phyloP scores from a whole-genome alignment of 2,888 invertebrate genomes.

The Oscheius myriophilus region DNA sequence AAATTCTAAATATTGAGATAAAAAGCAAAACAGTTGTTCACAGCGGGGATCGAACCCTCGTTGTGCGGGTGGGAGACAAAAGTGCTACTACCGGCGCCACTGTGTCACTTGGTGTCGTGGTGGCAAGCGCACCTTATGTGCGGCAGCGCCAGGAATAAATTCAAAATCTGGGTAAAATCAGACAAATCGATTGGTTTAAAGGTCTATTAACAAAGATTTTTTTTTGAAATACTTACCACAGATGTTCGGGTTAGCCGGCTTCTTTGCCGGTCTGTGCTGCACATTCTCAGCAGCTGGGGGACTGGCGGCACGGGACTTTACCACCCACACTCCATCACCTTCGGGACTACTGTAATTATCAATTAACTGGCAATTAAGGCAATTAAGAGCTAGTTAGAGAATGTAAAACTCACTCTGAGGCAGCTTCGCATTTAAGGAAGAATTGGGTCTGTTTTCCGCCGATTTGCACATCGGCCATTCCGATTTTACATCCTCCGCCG shows the following conservation, averaged over 20 bases:
- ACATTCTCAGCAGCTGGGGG: slow-evolving; percentile 43
- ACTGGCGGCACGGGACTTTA: slow-evolving; percentile 60
- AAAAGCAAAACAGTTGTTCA: no score
- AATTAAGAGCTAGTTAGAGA: not conserved
- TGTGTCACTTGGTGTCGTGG: no score
- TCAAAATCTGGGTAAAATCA: no score
- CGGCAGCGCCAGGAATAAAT: no score
- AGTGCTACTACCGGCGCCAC: no score
- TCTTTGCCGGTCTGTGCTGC: slow-evolving; percentile 56
- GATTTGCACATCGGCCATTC: slow-evolving; percentile 68
- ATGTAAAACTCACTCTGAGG: slow-evolving; percentile 60
- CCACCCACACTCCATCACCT: slow-evolving; percentile 69
- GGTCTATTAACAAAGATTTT: no score
- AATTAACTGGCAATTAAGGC: slow-evolving; percentile 19
- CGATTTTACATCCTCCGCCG: slow-evolving; percentile 68
- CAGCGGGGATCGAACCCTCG: no score
- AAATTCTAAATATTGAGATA: no score
- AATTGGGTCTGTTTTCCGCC: slow-evolving; percentile 70
- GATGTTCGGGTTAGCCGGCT: slow-evolving; percentile 52
- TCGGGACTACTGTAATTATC: slow-evolving; percentile 52
- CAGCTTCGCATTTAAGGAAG: slow-evolving; percentile 67
- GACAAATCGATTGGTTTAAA: not conserved
- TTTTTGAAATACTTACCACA: slow-evolving; percentile 47
- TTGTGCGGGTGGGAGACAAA: no score
- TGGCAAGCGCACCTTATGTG: no score